A percentile compares a stretch with the other conserved stretches of the same genome.
phyloP scores from a whole-genome alignment of 1,140 invertebrate genomes.

The Pseudomyrmex cubaensis region DNA sequence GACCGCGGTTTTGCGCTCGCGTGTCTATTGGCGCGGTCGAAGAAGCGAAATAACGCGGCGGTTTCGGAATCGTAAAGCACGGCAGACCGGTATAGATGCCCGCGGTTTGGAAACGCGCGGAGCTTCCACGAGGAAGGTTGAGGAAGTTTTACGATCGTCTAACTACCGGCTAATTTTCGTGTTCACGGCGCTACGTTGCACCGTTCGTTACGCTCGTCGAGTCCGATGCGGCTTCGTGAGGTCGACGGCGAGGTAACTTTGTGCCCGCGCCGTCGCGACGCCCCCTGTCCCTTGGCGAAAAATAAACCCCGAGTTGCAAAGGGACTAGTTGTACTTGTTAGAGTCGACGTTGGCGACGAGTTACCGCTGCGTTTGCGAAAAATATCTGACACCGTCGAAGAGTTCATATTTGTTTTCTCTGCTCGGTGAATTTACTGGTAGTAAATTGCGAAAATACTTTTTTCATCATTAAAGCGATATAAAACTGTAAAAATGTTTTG shows the following conservation, averaged over 20 bases:
- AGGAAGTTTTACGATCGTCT: constrained; percentile 52
- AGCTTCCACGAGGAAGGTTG: neutral
- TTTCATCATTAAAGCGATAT: too few species aligned
- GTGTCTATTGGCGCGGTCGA: constrained; percentile 22
- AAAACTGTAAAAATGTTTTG: too few species aligned
- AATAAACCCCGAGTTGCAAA: constrained; percentile 15
- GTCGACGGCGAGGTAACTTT: constrained; percentile 26
- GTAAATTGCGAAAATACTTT: too few species aligned
- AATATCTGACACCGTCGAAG: too few species aligned
- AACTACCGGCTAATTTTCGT: constrained; percentile 57
- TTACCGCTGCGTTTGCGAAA: neutral
- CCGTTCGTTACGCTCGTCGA: constrained; percentile 36
- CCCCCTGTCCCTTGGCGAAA: constrained; percentile 19
- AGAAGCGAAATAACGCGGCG: constrained; percentile 18
- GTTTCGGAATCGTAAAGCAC: neutral
- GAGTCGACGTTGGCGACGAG: constrained; percentile 15
- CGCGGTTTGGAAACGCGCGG: constrained; percentile 4
- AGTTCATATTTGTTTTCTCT: too few species aligned
- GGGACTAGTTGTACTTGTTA: constrained; percentile 23
- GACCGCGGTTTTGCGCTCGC: neutral
- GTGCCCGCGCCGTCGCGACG: neutral
- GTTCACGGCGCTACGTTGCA: constrained; percentile 40
- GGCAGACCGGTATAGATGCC: too few species aligned
- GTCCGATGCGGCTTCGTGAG: constrained; percentile 16
- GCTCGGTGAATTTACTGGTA: too few species aligned